Evolutionary conservation across 2,888 invertebrate species (phyloP), one percentile per base, ranked within the genome.

Genomic region (Leucophenga montana): DNA sequence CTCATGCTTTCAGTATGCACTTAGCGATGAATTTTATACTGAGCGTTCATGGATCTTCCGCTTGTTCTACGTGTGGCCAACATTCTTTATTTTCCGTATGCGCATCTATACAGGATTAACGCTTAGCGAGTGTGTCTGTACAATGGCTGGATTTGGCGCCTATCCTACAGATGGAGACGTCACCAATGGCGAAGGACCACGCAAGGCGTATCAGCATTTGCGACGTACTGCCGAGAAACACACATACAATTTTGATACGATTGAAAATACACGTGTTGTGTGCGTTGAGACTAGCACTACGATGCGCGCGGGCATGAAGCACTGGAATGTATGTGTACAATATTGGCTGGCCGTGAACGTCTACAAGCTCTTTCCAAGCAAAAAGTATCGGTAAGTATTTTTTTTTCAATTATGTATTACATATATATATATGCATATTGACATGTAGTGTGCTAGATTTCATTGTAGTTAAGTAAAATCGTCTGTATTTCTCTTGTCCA

Each of bases 241-340:
- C 5, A 88, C 90, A 65, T 92, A 93, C 79, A 92, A 94, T 86
- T 98, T 96, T 85, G 93, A 93, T 62, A 94, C 97, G 0, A 92
- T 97, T 48, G 93, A 94, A 71, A 97, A 97, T 78, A 93, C 98
- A 84, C 93, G 96, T 74, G 93, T 95, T 0, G 93, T 92, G 89
- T 93, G 92, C 46, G 93, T 96, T 66, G 98, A 99, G 85, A 92
- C 93, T 67, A 93, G 94, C 70, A 92, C 93, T 46, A 95, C 95
- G 0, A 93, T 97, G 73, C 91, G 97, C 4, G 95, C 94, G 73
- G 95, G 94, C 3, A 95, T 98, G 93, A 94, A 95, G 83, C 93
- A 94, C 66, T 99, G 99, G 99, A 99, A 99, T 87, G 95, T 95
- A 84, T 95, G 95, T 50, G 94, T 98, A 0, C 99, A 99, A 87